Evolutionary conservation across 2,888 invertebrate genomes (phyloP), one percentile per base, ranked within the genome.

Genomic region (Salpingus planirostris): DNA sequence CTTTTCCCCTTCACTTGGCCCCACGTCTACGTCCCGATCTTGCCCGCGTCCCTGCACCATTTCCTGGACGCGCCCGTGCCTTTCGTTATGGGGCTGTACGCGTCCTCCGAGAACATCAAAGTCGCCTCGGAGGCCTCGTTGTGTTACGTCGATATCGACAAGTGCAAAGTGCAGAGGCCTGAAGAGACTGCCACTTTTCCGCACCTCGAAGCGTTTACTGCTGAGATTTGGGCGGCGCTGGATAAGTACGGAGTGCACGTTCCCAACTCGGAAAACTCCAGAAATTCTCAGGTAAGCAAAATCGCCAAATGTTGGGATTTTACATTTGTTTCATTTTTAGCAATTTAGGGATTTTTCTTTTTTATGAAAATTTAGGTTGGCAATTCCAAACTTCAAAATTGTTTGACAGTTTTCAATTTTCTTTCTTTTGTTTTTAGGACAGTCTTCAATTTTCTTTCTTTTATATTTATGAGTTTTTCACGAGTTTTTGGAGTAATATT

Each of bases 31-130:
- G 98, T 97, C 38, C 98, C 98, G 14, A 95, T 98, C 56, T 70
- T 98, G 51, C 98, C 98, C 1, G 88, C 93, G 28, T 85, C 90
- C 11, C 69, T 95, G 40, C 85, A 90, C 62, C 93, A 96, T 60
- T 98, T 98, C 66, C 74, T 98, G 26, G 98, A 99, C 67, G 98
- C 98, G 3, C 98, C 98, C 0, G 96, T 98, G 31, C 98, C 98
- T 18, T 99, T 93, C 66, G 84, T 99, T 38, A 98, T 98, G 97
- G 98, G 97, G 43, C 65, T 82, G 11, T 76, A 82, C 56, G 73
- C 76, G 0, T 73, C 71, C 11, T 65, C 68, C 24, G 73, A 73
- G 44, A 76, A 73, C 47, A 69, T 79, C 24, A 79, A 78, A 33
- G 71, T 81, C 6, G 79, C 78, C 5, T 78, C 79, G 1, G 80